A percentile compares a stretch with the other conserved stretches of the same genome.
phyloP scores from a whole-genome alignment of 2,113 vertebrate species.

The Camelus bactrianus region DNA sequence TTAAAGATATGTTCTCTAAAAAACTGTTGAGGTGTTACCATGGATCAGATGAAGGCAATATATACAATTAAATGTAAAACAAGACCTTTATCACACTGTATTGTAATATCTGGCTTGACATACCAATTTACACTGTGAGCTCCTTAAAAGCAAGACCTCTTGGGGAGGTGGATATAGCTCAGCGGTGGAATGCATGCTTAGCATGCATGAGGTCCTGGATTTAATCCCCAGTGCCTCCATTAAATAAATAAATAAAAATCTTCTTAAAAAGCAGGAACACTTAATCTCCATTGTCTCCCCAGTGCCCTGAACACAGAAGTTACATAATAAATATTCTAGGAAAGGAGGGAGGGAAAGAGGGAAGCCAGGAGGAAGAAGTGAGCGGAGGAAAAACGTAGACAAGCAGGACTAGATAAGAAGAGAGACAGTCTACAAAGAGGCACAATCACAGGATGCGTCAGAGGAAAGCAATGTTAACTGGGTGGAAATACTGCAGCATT shows the following conservation, averaged over 20 bases:
- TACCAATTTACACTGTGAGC: background rate
- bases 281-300: background rate
- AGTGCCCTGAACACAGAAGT: background rate
- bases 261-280: background rate
- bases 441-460: background rate
- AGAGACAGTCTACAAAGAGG: background rate
- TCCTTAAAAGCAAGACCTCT: background rate
- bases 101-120: background rate
- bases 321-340: background rate
- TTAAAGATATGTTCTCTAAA: background rate
- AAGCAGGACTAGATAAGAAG: background rate
- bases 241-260: too few relatives aligned
- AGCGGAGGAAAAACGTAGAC: background rate
- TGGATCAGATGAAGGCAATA: background rate
- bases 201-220: too few relatives aligned
- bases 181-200: too few relatives aligned
- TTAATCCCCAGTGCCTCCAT: too few relatives aligned
- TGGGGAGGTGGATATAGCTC: too few relatives aligned
- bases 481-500: background rate
- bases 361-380: background rate
- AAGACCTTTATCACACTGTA: background rate
- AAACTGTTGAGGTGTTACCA: background rate
- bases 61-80: background rate
- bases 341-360: background rate
- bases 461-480: background rate